phyloP scores from a whole-genome alignment of 2,797 vertebrate genomes.

The Siniperca undulata region DNA sequence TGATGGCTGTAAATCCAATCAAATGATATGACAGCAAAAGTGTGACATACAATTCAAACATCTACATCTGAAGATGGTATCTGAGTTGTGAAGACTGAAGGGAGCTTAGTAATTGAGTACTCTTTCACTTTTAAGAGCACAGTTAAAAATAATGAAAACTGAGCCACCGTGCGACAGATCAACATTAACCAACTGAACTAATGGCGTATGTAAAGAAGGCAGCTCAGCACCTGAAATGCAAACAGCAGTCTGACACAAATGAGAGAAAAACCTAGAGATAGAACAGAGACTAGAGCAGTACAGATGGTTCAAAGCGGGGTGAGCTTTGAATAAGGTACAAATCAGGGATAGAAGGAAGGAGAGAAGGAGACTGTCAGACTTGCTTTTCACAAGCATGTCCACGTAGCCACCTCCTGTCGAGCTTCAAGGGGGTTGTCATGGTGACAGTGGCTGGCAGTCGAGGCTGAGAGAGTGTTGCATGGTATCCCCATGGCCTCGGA shows the following conservation, averaged over 20 bases:
- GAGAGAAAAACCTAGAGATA: constrained; percentile 16
- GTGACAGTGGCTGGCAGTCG: constrained; percentile 79
- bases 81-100: constrained; percentile 1
- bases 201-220: constrained; percentile 12
- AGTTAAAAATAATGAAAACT: not conserved
- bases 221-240: constrained; percentile 25
- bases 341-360: constrained; percentile 49
- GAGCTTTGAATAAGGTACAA: constrained; percentile 61
- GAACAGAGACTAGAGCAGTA: constrained; percentile 31
- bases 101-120: not conserved
- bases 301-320: constrained; percentile 55
- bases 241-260: constrained; percentile 37
- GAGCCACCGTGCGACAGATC: not conserved
- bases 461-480: constrained; percentile 63
- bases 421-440: constrained; percentile 85
- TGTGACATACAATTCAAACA: constrained; percentile 22
- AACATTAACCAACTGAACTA: constrained; percentile 14
- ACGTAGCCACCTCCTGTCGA: constrained; percentile 81
- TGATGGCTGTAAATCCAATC: constrained; percentile 22
- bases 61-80: constrained; percentile 23
- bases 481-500: constrained; percentile 67
- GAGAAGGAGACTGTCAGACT: constrained; percentile 71
- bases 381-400: constrained; percentile 79
- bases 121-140: not conserved
- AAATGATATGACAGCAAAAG: constrained; percentile 5